Evolutionary conservation across 2,797 vertebrate genomes (phyloP).

Genomic region (Sciurus vulgaris): DNA sequence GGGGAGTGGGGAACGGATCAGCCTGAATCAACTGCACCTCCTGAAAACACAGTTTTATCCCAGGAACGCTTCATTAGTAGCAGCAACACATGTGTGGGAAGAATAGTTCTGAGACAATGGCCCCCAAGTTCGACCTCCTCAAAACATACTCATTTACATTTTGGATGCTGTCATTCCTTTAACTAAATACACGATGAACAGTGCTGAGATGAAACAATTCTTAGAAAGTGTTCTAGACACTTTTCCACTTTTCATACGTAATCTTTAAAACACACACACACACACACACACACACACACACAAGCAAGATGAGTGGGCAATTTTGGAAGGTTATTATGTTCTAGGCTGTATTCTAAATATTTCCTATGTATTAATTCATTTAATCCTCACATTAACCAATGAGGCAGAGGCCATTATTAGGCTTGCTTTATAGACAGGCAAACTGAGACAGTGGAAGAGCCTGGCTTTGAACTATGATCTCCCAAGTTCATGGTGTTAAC

Average conservation of each 20-base stretch:
- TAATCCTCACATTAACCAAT: neutral
- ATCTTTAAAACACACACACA: neutral
- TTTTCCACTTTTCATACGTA: neutral
- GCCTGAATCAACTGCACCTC: neutral
- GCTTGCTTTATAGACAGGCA: neutral
- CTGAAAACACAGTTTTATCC: neutral
- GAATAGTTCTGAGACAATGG: neutral
- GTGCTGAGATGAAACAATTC: neutral
- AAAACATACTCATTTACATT: neutral
- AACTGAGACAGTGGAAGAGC: neutral
- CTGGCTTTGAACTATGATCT: constrained; percentile 10
- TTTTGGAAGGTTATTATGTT: neutral
- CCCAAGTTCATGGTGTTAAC: neutral
- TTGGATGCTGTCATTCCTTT: neutral
- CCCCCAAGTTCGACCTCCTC: neutral
- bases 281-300: too few relatives aligned
- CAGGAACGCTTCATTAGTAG: neutral
- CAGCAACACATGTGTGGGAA: rapidly evolving
- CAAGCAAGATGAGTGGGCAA: neutral
- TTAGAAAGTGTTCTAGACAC: neutral
- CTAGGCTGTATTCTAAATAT: neutral
- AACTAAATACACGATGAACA: neutral
- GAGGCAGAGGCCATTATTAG: neutral
- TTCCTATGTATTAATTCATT: neutral
- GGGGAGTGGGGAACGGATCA: neutral